Conservation (phyloP, 1,140 invertebrate species). For the Sitophilus oryzae region DNA sequence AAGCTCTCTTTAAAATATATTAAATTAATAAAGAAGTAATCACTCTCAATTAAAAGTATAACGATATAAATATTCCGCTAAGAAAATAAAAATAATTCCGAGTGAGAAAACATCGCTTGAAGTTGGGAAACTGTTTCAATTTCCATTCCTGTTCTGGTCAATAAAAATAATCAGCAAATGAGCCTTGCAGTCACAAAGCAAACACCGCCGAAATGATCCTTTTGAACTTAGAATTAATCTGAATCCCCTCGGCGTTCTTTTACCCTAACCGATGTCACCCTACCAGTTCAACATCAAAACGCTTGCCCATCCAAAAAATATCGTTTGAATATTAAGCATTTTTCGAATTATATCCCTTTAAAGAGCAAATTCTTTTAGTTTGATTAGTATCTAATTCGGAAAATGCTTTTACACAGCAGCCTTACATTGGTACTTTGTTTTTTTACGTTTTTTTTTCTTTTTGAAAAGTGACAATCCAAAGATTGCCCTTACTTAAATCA, state of each 20-base stretch:
- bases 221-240: conserved; percentile 39
- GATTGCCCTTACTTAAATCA: no score
- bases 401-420: no score
- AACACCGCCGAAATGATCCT: conserved; percentile 32
- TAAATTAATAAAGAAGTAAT: no score
- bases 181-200: conserved; percentile 35
- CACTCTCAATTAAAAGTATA: no score
- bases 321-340: conserved; percentile 29
- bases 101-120: conserved; percentile 24
- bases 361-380: conserved; percentile 15
- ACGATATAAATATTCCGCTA: no score
- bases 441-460: no score
- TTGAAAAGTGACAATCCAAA: no score
- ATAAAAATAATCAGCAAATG: conserved; percentile 39
- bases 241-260: conserved; percentile 28
- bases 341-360: conserved; percentile 12
- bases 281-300: conserved; percentile 29
- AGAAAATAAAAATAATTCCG: no score
- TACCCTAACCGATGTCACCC: conserved; percentile 32
- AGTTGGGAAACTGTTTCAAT: conserved; percentile 13
- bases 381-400: conserved; percentile 7
- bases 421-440: no score
- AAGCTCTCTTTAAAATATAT: no score
- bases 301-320: conserved; percentile 22
- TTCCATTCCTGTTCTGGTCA: conserved; percentile 30